Percentiles rank a stretch among this genome's conserved stretches.
Conservation (phyloP, 2,888 invertebrate species). For the Acholoe squamosa region DNA sequence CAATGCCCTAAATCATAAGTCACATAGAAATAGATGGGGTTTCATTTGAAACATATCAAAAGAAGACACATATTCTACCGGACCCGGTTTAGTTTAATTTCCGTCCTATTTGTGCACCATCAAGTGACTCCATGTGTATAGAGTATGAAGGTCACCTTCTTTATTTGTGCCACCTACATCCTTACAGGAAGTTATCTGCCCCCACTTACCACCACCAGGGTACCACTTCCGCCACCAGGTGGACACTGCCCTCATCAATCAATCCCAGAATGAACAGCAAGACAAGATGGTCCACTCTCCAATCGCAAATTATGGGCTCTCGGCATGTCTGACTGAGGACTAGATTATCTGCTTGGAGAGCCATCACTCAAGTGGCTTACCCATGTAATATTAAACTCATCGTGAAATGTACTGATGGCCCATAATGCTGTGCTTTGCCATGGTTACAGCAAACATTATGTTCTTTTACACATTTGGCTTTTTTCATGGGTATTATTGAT, state of each 20-base stretch:
- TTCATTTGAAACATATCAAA: too few relatives aligned
- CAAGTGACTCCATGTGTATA: too few relatives aligned
- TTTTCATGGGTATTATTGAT: background rate
- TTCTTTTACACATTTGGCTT: background rate
- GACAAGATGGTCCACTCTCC: constrained; percentile 25
- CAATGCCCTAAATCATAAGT: too few relatives aligned
- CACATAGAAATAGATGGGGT: too few relatives aligned
- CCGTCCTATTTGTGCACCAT: too few relatives aligned
- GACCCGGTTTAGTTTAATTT: too few relatives aligned
- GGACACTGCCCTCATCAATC: background rate
- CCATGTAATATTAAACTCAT: too few relatives aligned
- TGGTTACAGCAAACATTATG: background rate
- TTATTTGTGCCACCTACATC: too few relatives aligned
- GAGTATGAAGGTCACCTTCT: too few relatives aligned
- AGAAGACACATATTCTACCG: too few relatives aligned
- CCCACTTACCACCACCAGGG: background rate
- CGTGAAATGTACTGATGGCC: background rate
- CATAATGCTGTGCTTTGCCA: background rate
- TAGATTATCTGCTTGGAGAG: constrained; percentile 2
- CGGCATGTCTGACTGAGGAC: background rate
- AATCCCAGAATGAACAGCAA: background rate
- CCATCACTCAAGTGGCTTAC: background rate
- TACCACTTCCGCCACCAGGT: background rate
- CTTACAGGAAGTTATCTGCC: background rate
- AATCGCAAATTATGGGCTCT: background rate